Base-by-base conservation (phyloP, 2,113 vertebrate species). In the Notarius quadriscutis region DNA sequence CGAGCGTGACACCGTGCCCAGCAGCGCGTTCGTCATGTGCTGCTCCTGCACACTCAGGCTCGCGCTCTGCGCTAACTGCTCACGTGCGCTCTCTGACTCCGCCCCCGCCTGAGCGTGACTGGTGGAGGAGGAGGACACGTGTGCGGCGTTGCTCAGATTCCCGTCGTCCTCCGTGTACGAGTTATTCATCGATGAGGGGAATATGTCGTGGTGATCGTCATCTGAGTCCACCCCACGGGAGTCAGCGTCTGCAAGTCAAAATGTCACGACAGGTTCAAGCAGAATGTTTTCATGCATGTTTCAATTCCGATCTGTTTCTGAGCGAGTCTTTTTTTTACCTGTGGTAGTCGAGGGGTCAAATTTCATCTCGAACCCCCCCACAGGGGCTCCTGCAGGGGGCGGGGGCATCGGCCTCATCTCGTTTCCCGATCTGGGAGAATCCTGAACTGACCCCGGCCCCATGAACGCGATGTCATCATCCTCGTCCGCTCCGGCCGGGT, bases 41-140 rank as follows among this genome's bases (percentile, higher is more conserved):
- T 96, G 95, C 93, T 96, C 94, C 41, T 94, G 93, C 17, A 96
- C 93, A 79, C 95, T 96, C 48, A 94, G 88, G 4, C 91, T 89
- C 0, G 95, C 95, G 1, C 86, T 94, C 0, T 93, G 93, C 9
- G 87, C 80, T 57, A 93, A 71, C 57, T 86, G 86, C 87, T 88
- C 88, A 2, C 89, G 87, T 7, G 78, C 7, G 41, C 87, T 60
- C 69, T 88, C 88, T 7, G 58, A 48, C 63, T 91, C 88, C 8
- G 67, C 30, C 48, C 71, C 0, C 79, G 51, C 1, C 87, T 30
- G 0, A 91, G 63, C 0, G 80, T 48, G 67, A 83, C 87, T 0
- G 86, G 81, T 0, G 87, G 89, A 25, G 48, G 87, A 79, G 74
- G 91, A 85, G 25, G 87, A 89, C 74, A 62, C 53, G 84, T 79